Evolutionary conservation across 2,888 invertebrate species (phyloP).

Genomic region (Cylloceria caligata): DNA sequence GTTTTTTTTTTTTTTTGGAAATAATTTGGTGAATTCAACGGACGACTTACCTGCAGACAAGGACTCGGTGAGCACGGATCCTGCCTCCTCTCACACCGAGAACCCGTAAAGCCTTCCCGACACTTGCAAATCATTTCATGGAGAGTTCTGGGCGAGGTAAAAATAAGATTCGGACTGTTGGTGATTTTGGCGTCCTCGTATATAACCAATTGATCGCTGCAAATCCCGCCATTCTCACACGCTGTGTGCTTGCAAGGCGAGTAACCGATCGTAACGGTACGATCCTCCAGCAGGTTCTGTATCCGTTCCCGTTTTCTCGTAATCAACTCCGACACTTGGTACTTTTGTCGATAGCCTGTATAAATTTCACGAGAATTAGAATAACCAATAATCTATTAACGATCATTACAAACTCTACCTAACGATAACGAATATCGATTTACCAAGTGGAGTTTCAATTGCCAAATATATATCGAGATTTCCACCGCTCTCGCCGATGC

Average conservation of each 20-base stretch:
- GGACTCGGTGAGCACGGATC: constrained; percentile 97
- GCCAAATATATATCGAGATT: constrained; percentile 91
- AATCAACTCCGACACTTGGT: constrained; percentile 88
- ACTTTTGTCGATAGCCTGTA: constrained; percentile 87
- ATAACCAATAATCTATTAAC: not conserved
- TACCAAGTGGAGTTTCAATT: constrained; percentile 86
- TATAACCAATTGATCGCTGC: constrained; percentile 90
- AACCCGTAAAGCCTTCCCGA: constrained; percentile 93
- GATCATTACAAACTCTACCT: too few relatives aligned
- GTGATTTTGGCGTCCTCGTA: constrained; percentile 90
- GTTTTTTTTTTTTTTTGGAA: not conserved
- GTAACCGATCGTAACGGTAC: constrained; percentile 89
- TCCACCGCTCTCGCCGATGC: constrained; percentile 89
- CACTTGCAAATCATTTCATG: constrained; percentile 94
- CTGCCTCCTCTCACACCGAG: constrained; percentile 93
- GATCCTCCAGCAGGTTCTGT: constrained; percentile 87
- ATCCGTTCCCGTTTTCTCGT: constrained; percentile 89
- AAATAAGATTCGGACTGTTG: constrained; percentile 92
- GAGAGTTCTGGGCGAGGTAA: constrained; percentile 92
- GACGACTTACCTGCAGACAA: constrained; percentile 86
- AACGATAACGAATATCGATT: constrained; percentile 27
- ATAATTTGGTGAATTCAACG: not conserved
- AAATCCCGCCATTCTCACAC: constrained; percentile 92
- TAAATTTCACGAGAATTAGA: not conserved
- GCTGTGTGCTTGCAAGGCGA: constrained; percentile 90